Conservation (phyloP, 2,888 invertebrate species). For the Amiota communis region DNA sequence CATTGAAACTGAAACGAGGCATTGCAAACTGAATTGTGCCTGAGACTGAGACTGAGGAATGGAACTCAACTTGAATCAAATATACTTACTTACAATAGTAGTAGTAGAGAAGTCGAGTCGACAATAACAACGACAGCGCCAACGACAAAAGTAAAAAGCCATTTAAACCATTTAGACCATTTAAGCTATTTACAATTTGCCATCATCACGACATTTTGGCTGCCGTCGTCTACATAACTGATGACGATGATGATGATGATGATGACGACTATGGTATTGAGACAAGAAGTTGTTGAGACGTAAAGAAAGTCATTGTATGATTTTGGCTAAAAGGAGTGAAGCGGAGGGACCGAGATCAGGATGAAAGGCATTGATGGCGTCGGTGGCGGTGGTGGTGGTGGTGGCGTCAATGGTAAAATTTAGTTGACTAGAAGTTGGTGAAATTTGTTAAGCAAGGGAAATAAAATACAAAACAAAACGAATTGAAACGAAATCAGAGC, state of each 20-base stretch:
- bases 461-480: slow-evolving; percentile 20
- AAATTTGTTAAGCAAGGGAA: slow-evolving; percentile 15
- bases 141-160: slow-evolving; percentile 43
- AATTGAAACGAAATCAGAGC: slow-evolving; percentile 55
- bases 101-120: background rate
- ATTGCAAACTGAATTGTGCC: slow-evolving; percentile 25
- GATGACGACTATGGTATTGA: background rate
- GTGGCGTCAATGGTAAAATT: no score
- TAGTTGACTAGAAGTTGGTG: background rate
- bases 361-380: background rate
- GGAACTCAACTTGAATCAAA: background rate
- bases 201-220: slow-evolving; percentile 73
- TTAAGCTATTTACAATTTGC: slow-evolving; percentile 74
- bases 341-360: background rate
- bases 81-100: no score
- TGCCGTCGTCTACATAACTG: slow-evolving; percentile 47
- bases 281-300: background rate
- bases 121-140: slow-evolving; percentile 29
- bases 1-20: slow-evolving; percentile 62
- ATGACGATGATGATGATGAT: slow-evolving; percentile 41
- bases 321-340: background rate
- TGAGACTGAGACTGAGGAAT: background rate
- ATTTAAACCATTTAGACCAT: slow-evolving; percentile 69
- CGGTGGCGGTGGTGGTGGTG: background rate
- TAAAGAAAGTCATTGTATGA: no score